Evolutionary conservation across 53 echinoderm and acorn worm species (phyloP).

Genomic region (Echinometra lucunter): DNA sequence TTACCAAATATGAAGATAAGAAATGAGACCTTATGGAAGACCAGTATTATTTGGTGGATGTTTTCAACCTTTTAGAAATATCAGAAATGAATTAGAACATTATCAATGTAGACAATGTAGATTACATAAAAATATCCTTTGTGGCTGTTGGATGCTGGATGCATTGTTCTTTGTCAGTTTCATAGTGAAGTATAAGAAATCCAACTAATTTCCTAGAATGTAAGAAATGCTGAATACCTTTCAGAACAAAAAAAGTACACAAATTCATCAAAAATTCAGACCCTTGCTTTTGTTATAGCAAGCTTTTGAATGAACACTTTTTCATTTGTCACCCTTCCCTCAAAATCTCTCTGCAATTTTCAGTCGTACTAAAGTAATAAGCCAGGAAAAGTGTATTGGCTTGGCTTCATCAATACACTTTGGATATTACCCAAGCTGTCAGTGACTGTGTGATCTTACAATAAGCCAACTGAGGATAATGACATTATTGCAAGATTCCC

Average conservation of each 20-base stretch:
- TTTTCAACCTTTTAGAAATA: too few species aligned
- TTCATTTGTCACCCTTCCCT: neutral
- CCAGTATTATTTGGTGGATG: too few species aligned
- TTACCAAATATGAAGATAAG: too few species aligned
- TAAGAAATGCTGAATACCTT: too few species aligned
- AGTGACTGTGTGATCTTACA: conserved; percentile 10
- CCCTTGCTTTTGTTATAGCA: neutral
- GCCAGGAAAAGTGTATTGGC: conserved; percentile 23
- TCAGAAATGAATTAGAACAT: too few species aligned
- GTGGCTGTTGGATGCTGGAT: neutral
- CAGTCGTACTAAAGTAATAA: neutral
- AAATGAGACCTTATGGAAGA: too few species aligned
- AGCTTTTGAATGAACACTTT: too few species aligned
- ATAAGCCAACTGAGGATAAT: conserved; percentile 13
- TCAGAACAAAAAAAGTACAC: neutral
- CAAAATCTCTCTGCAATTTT: neutral
- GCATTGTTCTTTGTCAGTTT: neutral
- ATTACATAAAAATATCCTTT: neutral
- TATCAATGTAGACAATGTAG: too few species aligned
- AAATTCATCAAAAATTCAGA: neutral
- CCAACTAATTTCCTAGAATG: too few species aligned
- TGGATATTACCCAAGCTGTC: neutral
- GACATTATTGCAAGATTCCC: conserved; percentile 11
- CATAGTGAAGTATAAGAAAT: too few species aligned
- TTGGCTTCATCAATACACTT: neutral